Evolutionary conservation across 2,888 invertebrate species (phyloP), one percentile per base, ranked within the genome.

Genomic region (Agriotes lineatus): DNA sequence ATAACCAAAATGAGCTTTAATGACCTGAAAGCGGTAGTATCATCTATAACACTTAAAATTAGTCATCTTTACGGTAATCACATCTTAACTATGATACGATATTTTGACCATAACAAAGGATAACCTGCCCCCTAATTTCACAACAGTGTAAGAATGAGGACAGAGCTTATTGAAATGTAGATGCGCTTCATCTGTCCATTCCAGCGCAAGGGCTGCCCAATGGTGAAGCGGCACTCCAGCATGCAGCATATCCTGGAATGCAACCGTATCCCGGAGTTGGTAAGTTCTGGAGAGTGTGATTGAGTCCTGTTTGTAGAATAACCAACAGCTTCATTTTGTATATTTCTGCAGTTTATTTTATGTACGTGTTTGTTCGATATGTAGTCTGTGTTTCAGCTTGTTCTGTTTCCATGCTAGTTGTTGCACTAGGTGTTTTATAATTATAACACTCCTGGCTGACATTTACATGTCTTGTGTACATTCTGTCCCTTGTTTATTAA

Each of bases 191-290:
- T 87, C 87, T 91, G 87, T 92, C 94, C 85, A 93, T 95, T 88
- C 91, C 94, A 87, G 94, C 96, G 81, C 96, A 96, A 87, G 95
- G 94, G 78, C 87, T 97, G 84, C 90, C 93, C 84, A 91, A 96
- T 87, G 93, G 96, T 84, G 91, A 96, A 84, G 90, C 94, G 78
- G 92, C 94, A 68, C 87, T 94, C 78, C 95, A 94, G 84, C 93
- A 94, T 85, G 91, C 93, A 78, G 91, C 91, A 71, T 93, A 91
- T 86, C 89, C 93, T 72, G 91, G 93, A 83, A 93, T 96, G 89
- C 96, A 93, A 86, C 93, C 96, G 67, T 96, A 95, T 88, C 93
- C 95, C 74, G 95, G 96, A 86, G 96, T 96, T 87, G 96, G 96
- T 96, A 89, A 94, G 95, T 83, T 39, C 33, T 12, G 10, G 10